Percentiles rank a stretch among this genome's conserved stretches.
Conservation (phyloP, 2,888 invertebrate species). For the Polyommatus icarus region DNA sequence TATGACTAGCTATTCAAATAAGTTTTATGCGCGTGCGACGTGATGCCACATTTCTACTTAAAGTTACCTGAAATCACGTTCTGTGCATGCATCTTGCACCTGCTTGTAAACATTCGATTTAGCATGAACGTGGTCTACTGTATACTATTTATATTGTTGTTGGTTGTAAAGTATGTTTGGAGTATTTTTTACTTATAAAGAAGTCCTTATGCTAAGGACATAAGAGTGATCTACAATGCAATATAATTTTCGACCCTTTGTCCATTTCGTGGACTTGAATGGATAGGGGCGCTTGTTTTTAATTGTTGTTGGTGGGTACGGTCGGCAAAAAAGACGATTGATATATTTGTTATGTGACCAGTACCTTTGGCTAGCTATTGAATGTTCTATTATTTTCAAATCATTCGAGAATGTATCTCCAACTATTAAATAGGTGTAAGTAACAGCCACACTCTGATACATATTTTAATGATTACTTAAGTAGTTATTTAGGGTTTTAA, state of each 20-base stretch:
- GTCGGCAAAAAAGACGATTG: background rate
- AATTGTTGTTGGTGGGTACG: slow-evolving; percentile 9
- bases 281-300: slow-evolving; percentile 7
- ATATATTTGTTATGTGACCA: slow-evolving; percentile 6
- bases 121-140: background rate
- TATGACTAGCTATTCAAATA: background rate
- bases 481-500: too few relatives aligned
- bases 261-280: background rate
- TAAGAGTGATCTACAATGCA: background rate
- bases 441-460: too few relatives aligned
- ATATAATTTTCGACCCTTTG: background rate
- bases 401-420: background rate
- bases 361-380: background rate
- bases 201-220: background rate
- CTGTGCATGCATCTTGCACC: background rate
- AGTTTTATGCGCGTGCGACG: background rate
- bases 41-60: background rate
- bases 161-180: background rate
- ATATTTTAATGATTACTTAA: too few relatives aligned
- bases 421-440: background rate
- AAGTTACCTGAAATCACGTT: background rate
- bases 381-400: slow-evolving; percentile 6
- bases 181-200: background rate
- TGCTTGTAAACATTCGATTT: background rate
- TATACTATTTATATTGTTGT: background rate